Conservation (phyloP, 2,113 vertebrate genomes). For the Myodes glareolus region DNA sequence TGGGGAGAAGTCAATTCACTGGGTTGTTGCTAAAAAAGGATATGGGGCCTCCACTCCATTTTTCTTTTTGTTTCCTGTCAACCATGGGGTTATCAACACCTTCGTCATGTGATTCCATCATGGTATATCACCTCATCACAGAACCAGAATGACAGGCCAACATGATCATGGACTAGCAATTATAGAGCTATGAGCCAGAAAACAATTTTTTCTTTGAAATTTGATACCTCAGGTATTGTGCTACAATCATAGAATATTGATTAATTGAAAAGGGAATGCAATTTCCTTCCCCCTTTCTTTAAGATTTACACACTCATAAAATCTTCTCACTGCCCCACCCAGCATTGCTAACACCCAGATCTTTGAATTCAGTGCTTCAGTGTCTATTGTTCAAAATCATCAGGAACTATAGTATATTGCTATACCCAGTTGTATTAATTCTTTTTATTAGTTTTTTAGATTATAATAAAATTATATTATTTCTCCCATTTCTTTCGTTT, state of each 20-base stretch:
- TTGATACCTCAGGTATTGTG: background rate
- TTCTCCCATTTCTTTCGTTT: background rate
- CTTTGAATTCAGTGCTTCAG: background rate
- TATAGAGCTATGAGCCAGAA: background rate
- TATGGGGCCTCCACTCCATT: rapidly evolving
- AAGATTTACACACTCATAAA: background rate
- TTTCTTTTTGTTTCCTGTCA: background rate
- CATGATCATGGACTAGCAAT: background rate
- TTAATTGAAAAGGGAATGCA: background rate
- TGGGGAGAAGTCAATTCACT: background rate
- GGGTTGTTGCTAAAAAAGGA: too few species aligned
- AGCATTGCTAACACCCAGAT: rapidly evolving
- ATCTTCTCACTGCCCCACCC: background rate
- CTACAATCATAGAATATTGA: background rate
- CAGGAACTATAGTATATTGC: background rate
- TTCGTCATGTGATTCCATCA: background rate
- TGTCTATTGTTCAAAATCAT: background rate
- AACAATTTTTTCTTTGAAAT: background rate
- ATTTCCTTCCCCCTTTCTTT: background rate
- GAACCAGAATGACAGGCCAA: background rate
- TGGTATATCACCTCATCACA: too few species aligned
- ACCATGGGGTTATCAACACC: background rate
- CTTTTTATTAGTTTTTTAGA: background rate
- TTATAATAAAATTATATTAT: background rate
- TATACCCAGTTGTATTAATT: background rate